These are phyloP conservation scores for Epistrophe eligans DNA, from an alignment of 2,888 invertebrate genomes.

Conservation along the genomic window DNA sequence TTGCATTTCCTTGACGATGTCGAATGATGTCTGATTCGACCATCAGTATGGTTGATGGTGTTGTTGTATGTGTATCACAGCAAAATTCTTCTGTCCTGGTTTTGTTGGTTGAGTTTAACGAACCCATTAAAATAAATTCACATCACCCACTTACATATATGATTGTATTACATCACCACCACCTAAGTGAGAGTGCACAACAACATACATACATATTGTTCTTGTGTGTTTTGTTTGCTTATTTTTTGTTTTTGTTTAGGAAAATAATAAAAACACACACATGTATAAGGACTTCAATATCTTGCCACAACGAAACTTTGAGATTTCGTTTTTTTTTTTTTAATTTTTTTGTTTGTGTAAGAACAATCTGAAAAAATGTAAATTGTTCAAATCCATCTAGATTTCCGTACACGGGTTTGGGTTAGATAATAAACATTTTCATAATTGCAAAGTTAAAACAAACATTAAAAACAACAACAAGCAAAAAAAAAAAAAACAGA, in stretches of 20 bases:
- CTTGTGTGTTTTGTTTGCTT: background rate
- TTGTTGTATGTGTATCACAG: background rate
- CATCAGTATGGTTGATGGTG: background rate
- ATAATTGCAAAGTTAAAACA: conserved; percentile 48
- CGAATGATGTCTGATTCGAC: conserved; percentile 15
- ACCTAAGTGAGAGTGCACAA: background rate
- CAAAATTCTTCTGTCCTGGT: conserved; percentile 4
- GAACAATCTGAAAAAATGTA: conserved; percentile 37
- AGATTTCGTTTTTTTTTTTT: background rate
- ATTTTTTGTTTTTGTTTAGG: background rate
- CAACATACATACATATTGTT: background rate
- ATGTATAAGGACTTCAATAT: background rate
- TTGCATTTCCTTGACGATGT: conserved; percentile 28
- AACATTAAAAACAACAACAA: background rate
- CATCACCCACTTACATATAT: background rate
- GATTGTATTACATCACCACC: conserved; percentile 14
- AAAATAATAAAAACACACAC: background rate
- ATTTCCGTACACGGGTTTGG: background rate
- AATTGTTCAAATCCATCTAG: conserved; percentile 18
- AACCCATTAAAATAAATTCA: conserved; percentile 64
- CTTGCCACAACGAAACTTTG: background rate
- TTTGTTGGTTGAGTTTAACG: conserved; percentile 52
- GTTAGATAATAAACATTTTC: conserved; percentile 48
- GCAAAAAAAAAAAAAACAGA: background rate
- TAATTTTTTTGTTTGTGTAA: conserved; percentile 22